A percentile compares a stretch with the other conserved stretches of the same genome.
phyloP scores from a whole-genome alignment of 2,113 vertebrate genomes.

The Nematolebias whitei region DNA sequence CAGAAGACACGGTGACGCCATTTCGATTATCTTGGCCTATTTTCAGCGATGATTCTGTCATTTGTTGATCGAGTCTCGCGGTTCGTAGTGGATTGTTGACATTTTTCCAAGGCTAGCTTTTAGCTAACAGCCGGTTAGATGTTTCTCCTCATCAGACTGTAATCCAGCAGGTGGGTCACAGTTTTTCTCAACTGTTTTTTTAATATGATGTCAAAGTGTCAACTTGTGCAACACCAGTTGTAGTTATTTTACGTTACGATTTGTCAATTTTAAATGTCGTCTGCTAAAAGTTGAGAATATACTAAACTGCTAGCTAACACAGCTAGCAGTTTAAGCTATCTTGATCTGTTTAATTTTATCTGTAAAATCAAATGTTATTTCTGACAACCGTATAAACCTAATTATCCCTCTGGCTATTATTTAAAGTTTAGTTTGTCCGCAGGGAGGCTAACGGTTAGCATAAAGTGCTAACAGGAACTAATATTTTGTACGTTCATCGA shows the following conservation, averaged over 20 bases:
- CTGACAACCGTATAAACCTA: neutral
- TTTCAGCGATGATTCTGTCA: slow-evolving; percentile 6
- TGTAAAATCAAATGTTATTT: neutral
- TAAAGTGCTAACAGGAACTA: slow-evolving; percentile 11
- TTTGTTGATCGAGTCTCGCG: slow-evolving; percentile 37
- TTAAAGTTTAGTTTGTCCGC: neutral
- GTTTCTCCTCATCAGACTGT: slow-evolving; percentile 31
- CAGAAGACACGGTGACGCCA: no score
- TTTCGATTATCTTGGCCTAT: slow-evolving; percentile 18
- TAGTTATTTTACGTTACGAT: neutral
- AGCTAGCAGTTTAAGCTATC: slow-evolving; percentile 54
- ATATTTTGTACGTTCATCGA: neutral
- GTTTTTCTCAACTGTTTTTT: slow-evolving; percentile 3
- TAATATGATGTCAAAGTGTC: neutral
- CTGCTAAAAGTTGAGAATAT: slow-evolving; percentile 48
- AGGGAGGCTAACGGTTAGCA: neutral
- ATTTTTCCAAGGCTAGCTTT: slow-evolving; percentile 55
- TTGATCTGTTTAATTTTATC: neutral
- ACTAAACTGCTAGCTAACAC: slow-evolving; percentile 43
- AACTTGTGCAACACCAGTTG: neutral
- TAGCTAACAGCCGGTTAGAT: slow-evolving; percentile 21
- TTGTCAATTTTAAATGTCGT: neutral
- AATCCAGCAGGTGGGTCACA: slow-evolving; percentile 66
- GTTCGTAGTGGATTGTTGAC: slow-evolving; percentile 63
- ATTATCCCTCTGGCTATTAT: no score